Percentiles rank a stretch among this genome's conserved stretches.
These are phyloP conservation scores for Zapus hudsonius DNA, from an alignment of 2,113 vertebrate genomes.

Conservation along the genomic window DNA sequence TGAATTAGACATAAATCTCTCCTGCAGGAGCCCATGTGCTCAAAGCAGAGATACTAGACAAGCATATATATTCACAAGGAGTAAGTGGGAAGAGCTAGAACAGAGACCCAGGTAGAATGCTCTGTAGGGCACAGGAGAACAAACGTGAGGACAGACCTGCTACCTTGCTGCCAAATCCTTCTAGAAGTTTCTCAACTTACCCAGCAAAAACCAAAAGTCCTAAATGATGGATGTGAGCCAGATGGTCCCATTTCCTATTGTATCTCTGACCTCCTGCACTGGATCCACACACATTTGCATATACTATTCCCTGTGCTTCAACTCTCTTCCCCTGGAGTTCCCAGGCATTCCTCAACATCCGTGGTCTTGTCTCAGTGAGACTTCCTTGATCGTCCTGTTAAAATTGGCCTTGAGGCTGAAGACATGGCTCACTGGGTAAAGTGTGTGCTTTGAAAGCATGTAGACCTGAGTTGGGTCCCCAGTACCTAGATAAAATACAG, in stretches of 20 bases:
- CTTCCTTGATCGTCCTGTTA: rapidly evolving
- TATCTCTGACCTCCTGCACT: rapidly evolving
- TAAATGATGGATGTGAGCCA: not conserved
- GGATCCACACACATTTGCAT: not conserved
- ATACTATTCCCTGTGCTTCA: rapidly evolving
- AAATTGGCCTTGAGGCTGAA: too few relatives aligned
- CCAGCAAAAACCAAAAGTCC: not conserved
- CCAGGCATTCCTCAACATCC: not conserved
- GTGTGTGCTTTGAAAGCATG: too few relatives aligned
- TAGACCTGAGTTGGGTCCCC: too few relatives aligned
- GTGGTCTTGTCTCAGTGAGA: not conserved
- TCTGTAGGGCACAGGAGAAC: not conserved
- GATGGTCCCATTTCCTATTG: rapidly evolving
- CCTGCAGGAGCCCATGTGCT: not conserved
- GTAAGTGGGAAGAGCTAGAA: not conserved
- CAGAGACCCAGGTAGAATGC: not conserved
- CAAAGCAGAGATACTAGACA: not conserved
- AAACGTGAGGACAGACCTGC: not conserved
- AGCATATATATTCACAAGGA: not conserved
- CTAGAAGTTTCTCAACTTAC: not conserved
- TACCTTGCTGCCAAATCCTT: not conserved
- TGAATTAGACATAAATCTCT: not conserved
- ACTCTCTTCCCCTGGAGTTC: too few relatives aligned
- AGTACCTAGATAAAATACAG: too few relatives aligned
- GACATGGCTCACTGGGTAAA: too few relatives aligned